Evolutionary conservation across 2,113 vertebrate genomes (phyloP), one percentile per base, ranked within the genome.

Genomic region (Gyps fulvus): DNA sequence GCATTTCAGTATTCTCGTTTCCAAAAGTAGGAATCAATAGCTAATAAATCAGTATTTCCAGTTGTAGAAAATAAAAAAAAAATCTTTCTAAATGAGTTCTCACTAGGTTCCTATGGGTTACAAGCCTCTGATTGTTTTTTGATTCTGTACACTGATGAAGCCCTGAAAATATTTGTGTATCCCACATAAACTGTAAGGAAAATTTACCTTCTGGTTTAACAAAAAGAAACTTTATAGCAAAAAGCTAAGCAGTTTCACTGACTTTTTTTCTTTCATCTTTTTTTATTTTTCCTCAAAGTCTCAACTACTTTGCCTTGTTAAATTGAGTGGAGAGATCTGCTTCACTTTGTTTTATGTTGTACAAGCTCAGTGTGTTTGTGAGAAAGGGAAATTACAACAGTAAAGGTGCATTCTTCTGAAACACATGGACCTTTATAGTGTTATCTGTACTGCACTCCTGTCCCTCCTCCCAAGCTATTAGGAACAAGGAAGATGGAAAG

Each of bases 371-470:
- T 98, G 95, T 98, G 92, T 98, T 98, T 98, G 97, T 97, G 96
- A 98, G 97, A 98, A 96, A 97, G 63, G 95, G 97, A 98, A 97
- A 96, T 95, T 95, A 98, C 98, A 98, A 97, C 89, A 98, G 97
- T 97, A 96, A 98, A 98, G 94, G 89, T 97, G 57, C 76, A 94
- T 98, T 98, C 95, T 98, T 98, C 97, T 94, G 95, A 98, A 98
- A 97, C 83, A 92, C 83, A 73, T 84, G 92, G 77, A 90, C 83
- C 92, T 97, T 95, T 94, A 95, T 95, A 96, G 95, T 96, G 10
- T 97, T 98, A 97, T 96, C 90, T 98, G 78, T 97, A 65, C 86
- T 79, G 63, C 47, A 80, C 66, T 97, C 69, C 70, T 17, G 14
- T 95, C 71, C 84, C 70, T 91, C 16, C 76, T 89, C 74, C 40